Evolutionary conservation across 2,113 vertebrate genomes (phyloP).

Genomic region (Piprites chloris): DNA sequence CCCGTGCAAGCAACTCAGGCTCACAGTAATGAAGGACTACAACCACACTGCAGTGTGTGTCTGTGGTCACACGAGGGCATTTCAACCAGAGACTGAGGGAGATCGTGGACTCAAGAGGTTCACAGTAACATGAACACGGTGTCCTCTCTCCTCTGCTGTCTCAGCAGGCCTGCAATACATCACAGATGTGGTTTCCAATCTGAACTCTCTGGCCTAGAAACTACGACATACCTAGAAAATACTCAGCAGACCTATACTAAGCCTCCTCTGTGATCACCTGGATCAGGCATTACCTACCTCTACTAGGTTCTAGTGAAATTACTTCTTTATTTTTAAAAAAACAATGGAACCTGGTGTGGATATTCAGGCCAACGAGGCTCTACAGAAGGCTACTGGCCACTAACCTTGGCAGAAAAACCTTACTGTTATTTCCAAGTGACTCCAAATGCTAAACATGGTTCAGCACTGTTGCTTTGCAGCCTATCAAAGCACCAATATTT

Average conservation of each 20-base stretch:
- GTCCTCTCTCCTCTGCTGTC: not conserved
- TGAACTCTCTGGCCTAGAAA: not conserved
- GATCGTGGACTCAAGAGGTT: not conserved
- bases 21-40: not conserved
- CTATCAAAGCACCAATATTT: not conserved
- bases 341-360: not conserved
- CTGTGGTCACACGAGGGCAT: constrained; percentile 44
- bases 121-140: not conserved
- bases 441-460: not conserved
- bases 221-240: not conserved
- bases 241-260: not conserved
- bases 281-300: not conserved
- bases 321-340: not conserved
- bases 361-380: not conserved
- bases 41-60: not conserved
- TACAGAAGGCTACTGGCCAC: not conserved
- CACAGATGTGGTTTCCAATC: not conserved
- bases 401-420: not conserved
- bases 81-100: not conserved
- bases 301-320: not conserved
- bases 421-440: not conserved
- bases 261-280: not conserved
- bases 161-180: not conserved
- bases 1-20: not conserved
- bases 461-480: not conserved